Percentiles rank a stretch among this genome's conserved stretches.
phyloP scores from a whole-genome alignment of 2,888 invertebrate genomes.

The Sphecodes monilicornis region DNA sequence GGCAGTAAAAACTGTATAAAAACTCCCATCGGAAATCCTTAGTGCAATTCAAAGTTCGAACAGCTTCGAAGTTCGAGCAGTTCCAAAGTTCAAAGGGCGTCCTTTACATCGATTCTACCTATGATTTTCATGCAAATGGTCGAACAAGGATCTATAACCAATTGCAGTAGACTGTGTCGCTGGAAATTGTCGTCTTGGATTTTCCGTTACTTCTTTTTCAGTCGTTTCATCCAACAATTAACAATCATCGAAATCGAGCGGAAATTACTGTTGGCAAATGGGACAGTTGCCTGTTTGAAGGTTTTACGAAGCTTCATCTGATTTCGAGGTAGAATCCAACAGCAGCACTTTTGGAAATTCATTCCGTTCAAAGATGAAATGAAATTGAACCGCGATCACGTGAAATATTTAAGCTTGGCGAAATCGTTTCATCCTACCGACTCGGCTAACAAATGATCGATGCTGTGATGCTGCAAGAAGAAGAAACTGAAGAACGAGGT shows the following conservation, averaged over 20 bases:
- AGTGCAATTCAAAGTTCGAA: not conserved
- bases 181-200: too few relatives aligned
- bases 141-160: slow-evolving; percentile 3
- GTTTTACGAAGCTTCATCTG: slow-evolving; percentile 13
- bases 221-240: not conserved
- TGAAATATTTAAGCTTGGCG: slow-evolving; percentile 34
- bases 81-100: not conserved
- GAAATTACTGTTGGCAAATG: slow-evolving; percentile 45
- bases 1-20: not conserved
- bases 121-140: not conserved
- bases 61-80: not conserved
- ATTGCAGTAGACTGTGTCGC: not conserved
- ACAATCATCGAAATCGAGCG: slow-evolving; percentile 6
- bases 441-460: slow-evolving; percentile 25
- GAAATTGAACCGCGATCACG: not conserved
- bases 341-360: not conserved
- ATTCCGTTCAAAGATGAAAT: not conserved
- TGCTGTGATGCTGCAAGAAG: not conserved
- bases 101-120: not conserved
- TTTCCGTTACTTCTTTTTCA: not conserved
- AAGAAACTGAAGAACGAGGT: not conserved
- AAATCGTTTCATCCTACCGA: not conserved
- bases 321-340: not conserved
- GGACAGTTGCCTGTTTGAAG: not conserved
- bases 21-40: not conserved